These are phyloP conservation scores for Synergus umbraculus DNA, from an alignment of 2,888 invertebrate genomes.

Conservation along the genomic window DNA sequence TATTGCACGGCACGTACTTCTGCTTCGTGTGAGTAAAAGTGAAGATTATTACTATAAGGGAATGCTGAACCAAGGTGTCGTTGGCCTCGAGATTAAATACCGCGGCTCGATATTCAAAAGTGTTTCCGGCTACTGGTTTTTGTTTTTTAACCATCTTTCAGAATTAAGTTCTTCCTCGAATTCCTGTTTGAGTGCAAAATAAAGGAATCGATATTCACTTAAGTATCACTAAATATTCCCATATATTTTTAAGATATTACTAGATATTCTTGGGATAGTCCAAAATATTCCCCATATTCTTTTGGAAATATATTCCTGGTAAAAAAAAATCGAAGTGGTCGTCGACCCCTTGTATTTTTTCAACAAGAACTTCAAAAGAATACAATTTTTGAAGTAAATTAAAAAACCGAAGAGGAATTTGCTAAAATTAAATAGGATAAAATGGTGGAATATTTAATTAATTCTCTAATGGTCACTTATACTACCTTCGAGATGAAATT, in stretches of 20 bases:
- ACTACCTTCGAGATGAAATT: slow-evolving; percentile 19
- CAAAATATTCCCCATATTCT: too few species aligned
- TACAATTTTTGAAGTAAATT: neutral
- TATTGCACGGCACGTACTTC: slow-evolving; percentile 37
- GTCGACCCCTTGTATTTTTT: neutral
- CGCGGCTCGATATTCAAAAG: slow-evolving; percentile 32
- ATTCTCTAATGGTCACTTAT: neutral
- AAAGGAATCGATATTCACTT: neutral
- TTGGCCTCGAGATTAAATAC: slow-evolving; percentile 38
- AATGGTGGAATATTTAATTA: slow-evolving; percentile 20
- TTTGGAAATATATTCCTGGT: too few species aligned
- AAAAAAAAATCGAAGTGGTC: too few species aligned
- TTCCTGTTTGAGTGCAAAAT: neutral
- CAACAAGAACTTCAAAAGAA: neutral
- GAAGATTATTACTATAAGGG: slow-evolving; percentile 38
- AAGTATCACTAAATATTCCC: too few species aligned
- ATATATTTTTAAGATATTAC: too few species aligned
- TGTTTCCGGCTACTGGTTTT: slow-evolving; percentile 37
- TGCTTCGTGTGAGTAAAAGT: slow-evolving; percentile 36
- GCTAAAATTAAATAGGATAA: slow-evolving; percentile 6
- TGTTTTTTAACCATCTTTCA: slow-evolving; percentile 5
- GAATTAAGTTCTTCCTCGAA: slow-evolving; percentile 19
- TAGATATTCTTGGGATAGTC: too few species aligned
- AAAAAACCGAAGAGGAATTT: neutral
- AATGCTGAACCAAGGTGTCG: slow-evolving; percentile 23